Evolutionary conservation across 2,113 vertebrate species (phyloP).

Genomic region (Rhipidura dahli): DNA sequence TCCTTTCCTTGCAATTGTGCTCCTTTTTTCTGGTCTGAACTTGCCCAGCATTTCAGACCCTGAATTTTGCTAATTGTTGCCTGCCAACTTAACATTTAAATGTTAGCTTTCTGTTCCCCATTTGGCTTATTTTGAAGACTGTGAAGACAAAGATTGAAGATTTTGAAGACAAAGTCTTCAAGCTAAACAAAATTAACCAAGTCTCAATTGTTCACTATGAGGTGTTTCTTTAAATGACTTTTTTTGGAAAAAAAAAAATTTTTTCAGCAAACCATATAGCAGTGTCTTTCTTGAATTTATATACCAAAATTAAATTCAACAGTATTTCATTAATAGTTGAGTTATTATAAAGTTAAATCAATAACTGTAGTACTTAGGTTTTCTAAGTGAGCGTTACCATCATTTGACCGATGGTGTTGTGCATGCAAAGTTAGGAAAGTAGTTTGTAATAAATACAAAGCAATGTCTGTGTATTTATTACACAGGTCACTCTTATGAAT

Average conservation of each 20-base stretch:
- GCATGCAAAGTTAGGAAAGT: neutral
- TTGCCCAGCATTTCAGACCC: neutral
- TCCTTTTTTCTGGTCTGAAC: neutral
- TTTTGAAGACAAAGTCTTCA: neutral
- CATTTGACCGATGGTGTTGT: neutral
- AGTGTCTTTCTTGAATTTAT: neutral
- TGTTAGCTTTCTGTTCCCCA: neutral
- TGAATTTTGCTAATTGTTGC: neutral
- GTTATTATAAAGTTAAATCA: neutral
- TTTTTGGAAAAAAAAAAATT: fast-evolving
- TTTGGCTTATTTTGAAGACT: neutral
- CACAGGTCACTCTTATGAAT: neutral
- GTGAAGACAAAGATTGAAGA: too few species aligned
- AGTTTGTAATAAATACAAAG: neutral
- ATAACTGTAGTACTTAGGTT: neutral
- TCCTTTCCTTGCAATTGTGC: neutral
- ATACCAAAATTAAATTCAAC: neutral
- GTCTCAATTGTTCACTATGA: neutral
- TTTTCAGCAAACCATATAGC: neutral
- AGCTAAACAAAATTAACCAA: neutral
- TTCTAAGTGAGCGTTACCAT: neutral
- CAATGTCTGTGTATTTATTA: neutral
- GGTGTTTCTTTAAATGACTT: neutral
- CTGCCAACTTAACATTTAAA: neutral
- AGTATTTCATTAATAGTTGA: neutral